Evolutionary conservation across 2,797 vertebrate genomes (phyloP).

Genomic region (Thamnophis elegans): DNA sequence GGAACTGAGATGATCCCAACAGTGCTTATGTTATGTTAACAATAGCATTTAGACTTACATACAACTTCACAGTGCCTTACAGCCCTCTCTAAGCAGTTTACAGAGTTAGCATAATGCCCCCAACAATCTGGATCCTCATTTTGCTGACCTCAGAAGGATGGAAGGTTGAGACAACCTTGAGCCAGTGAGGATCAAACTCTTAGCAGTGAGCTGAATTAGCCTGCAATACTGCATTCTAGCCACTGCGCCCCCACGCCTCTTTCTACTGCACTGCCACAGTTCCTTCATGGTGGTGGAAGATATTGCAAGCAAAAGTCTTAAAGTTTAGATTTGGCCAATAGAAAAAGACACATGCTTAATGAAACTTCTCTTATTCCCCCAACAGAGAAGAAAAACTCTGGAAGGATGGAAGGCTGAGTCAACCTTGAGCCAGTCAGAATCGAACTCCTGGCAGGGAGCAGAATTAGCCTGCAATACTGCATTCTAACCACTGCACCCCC

Average conservation of each 20-base stretch:
- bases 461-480: background rate
- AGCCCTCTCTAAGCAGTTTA: background rate
- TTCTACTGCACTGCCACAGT: background rate
- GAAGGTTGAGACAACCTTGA: background rate
- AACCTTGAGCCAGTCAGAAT: background rate
- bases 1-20: background rate
- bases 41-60: background rate
- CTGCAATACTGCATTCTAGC: background rate
- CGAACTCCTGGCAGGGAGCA: background rate
- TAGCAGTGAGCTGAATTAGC: background rate
- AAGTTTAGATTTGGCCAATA: background rate
- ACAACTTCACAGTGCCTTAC: too few relatives aligned
- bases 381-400: background rate
- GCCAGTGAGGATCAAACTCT: background rate
- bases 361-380: background rate
- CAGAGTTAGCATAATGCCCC: background rate
- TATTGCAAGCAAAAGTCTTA: background rate
- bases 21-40: background rate
- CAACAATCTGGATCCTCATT: background rate
- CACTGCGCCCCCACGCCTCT: background rate
- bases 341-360: background rate
- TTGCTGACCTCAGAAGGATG: background rate
- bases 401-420: background rate
- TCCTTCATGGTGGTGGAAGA: background rate
- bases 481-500: background rate